Percentiles rank a stretch among this genome's conserved stretches.
Conservation (phyloP, 1,140 invertebrate genomes). For the Penaeus japonicus region DNA sequence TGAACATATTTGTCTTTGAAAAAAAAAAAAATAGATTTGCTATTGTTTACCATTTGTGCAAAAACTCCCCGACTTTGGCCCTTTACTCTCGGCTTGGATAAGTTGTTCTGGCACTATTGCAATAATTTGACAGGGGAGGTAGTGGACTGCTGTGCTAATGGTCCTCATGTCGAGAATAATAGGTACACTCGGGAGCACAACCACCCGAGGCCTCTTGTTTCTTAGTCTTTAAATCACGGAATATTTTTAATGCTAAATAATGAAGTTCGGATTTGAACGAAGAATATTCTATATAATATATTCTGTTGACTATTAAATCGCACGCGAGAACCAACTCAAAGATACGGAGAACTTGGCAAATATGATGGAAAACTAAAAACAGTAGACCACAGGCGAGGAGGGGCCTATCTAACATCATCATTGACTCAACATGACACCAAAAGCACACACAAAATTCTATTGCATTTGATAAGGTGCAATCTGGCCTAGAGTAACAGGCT, state of each 20-base stretch:
- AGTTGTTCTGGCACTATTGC: conserved; percentile 26
- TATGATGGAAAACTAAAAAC: background rate
- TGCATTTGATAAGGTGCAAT: conserved; percentile 10
- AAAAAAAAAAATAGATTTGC: too few relatives aligned
- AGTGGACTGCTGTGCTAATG: conserved; percentile 36
- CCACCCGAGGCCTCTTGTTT: background rate
- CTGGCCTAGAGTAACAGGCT: conserved; percentile 9
- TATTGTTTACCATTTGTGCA: too few relatives aligned
- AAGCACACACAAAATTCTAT: conserved; percentile 43
- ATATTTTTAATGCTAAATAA: background rate
- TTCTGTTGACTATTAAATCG: too few relatives aligned
- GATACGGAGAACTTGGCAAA: background rate
- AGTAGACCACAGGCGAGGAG: background rate
- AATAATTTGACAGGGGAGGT: conserved; percentile 28
- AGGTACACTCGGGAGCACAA: background rate
- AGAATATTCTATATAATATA: too few relatives aligned
- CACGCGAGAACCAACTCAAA: background rate
- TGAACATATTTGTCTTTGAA: too few relatives aligned
- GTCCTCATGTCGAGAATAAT: conserved; percentile 16
- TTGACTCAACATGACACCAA: conserved; percentile 33
- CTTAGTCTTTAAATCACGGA: too few relatives aligned
- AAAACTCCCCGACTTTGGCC: background rate
- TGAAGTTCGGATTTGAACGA: too few relatives aligned
- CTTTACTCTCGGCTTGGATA: conserved; percentile 21
- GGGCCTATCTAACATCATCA: background rate